Evolutionary conservation across 1,140 invertebrate species (phyloP), one percentile per base, ranked within the genome.

Genomic region (Anagrus nilaparvatae): DNA sequence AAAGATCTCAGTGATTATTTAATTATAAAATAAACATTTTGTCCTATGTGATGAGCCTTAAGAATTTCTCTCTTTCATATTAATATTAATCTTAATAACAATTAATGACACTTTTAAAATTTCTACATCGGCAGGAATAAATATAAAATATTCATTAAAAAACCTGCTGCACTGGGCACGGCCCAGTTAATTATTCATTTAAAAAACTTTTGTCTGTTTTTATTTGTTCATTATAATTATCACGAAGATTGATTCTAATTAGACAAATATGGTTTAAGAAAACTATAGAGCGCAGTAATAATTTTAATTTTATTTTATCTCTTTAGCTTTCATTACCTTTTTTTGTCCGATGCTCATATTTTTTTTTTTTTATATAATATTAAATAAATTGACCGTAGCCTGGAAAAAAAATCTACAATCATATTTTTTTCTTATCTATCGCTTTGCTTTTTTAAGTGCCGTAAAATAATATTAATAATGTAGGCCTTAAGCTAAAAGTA

Each of bases 81-180:
- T 62, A 51, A 58, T 54, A 59, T 55, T 63, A 58, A 59, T 45
- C 51, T 58, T 52, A 56, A 59, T 61, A 66, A 66, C 56, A 63
- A 59, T 65, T 58, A 65, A 60, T 65, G 63, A 63, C 57, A 60
- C 56, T 60, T 63, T 32, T 52, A 58, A 61, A 62, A 64, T 64
- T 64, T 65, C 60, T 65, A 59, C 57, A 62, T 45, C n/a, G 56
- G 57, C 61, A 61, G 56, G 55, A 48, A 47, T 58, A 53, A n/a
- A n/a, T n/a, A n/a, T n/a, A n/a, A n/a, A n/a, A n/a, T n/a, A n/a
- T n/a, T 55, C 49, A 33, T 52, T 41, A 43, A 50, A 48, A 44
- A 55, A 51, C 53, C 52, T 54, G 53, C 54, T 46, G 29, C n/a
- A n/a, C 40, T 56, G 53, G 58, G 53, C 55, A 56, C 52, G 48